Evolutionary conservation across 2,113 vertebrate species (phyloP).

Genomic region (Malaclemys terrapin): DNA sequence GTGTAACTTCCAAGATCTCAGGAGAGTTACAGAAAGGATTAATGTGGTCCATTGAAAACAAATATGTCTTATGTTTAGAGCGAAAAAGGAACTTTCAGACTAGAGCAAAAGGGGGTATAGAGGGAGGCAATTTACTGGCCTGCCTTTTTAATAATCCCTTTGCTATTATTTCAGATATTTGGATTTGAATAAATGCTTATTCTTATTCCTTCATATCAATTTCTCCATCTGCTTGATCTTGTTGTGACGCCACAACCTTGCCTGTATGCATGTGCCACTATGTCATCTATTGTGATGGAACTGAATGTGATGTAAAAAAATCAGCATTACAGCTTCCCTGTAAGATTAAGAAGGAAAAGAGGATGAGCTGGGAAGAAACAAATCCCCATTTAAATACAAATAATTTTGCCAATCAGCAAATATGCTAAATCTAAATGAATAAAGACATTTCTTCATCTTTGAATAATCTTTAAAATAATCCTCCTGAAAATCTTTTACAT

Average conservation of each 20-base stretch:
- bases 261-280: rapidly evolving
- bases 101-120: neutral
- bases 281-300: neutral
- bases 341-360: neutral
- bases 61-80: neutral
- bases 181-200: neutral
- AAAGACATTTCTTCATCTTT: neutral
- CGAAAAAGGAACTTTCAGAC: neutral
- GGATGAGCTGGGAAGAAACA: neutral
- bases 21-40: neutral
- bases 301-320: neutral
- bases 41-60: neutral
- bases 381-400: neutral
- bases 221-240: neutral
- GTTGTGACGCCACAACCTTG: neutral
- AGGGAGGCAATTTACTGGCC: neutral
- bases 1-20: neutral
- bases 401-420: neutral
- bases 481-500: neutral
- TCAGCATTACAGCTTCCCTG: neutral
- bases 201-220: neutral
- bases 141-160: slow-evolving; percentile 17
- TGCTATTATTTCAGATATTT: slow-evolving; percentile 28
- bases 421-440: neutral
- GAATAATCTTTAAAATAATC: neutral